These are phyloP conservation scores for Halcyon badia DNA, from an alignment of 2,797 vertebrate genomes.

Conservation along the genomic window DNA sequence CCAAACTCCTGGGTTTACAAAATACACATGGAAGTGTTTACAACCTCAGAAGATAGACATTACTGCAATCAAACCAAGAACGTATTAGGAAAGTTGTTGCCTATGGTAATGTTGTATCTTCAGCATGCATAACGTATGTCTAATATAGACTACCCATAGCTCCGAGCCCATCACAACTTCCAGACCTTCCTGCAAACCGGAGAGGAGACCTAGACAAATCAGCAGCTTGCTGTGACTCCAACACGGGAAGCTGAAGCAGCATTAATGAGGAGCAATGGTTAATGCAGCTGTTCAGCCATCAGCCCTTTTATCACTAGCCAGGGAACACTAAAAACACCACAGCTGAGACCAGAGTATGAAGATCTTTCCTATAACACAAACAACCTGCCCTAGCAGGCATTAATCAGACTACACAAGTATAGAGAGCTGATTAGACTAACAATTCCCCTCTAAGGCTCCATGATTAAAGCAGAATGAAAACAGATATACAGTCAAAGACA, in stretches of 20 bases:
- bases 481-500: slow-evolving; percentile 7
- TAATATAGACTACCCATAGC: fast-evolving
- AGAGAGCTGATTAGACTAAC: slow-evolving; percentile 56
- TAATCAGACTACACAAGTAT: slow-evolving; percentile 47
- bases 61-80: background rate
- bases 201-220: background rate
- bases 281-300: slow-evolving; percentile 11
- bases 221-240: background rate
- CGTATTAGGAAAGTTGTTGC: background rate
- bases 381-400: slow-evolving; percentile 33
- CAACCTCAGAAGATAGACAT: background rate
- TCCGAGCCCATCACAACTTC: background rate
- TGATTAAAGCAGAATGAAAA: slow-evolving; percentile 64
- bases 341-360: background rate
- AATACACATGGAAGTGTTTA: background rate
- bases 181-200: background rate
- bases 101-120: background rate
- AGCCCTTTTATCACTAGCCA: slow-evolving; percentile 31
- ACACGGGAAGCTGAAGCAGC: background rate
- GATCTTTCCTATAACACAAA: slow-evolving; percentile 33
- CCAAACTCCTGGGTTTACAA: fast-evolving
- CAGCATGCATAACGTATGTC: background rate
- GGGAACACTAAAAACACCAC: slow-evolving; percentile 31
- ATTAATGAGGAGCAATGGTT: background rate
- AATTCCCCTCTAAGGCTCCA: slow-evolving; percentile 57